phyloP scores from a whole-genome alignment of 1,140 invertebrate genomes.

The Drosophila arizonae region DNA sequence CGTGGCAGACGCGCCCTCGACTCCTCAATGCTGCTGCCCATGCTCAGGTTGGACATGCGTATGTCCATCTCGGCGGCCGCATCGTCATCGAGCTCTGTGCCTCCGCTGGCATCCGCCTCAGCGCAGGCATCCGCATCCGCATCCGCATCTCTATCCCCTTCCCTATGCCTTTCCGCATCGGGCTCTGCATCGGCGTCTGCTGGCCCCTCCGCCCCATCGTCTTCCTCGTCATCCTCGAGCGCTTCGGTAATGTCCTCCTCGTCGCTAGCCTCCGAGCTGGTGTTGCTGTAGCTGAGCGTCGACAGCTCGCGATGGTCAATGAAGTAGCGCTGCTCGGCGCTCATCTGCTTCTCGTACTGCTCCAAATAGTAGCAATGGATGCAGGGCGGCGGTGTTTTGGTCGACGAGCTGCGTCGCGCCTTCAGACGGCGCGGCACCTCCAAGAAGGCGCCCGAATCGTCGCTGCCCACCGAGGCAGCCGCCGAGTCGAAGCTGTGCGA shows the following conservation, averaged over 20 bases:
- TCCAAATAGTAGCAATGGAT: conserved; percentile 87
- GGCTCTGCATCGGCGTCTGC: conserved; percentile 20
- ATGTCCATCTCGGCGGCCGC: conserved; percentile 75
- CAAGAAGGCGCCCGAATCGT: conserved; percentile 86
- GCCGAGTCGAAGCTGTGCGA: conserved; percentile 91
- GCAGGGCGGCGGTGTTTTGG: conserved; percentile 86
- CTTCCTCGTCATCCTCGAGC: conserved; percentile 82
- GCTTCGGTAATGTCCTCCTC: conserved; percentile 65
- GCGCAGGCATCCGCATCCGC: conserved; percentile 40
- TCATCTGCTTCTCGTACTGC: conserved; percentile 85
- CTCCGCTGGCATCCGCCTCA: conserved; percentile 31
- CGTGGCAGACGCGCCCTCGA: conserved; percentile 61
- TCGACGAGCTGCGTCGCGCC: conserved; percentile 84
- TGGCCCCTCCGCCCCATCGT: conserved; percentile 51
- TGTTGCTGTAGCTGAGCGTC: conserved; percentile 80
- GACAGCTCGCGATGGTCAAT: conserved; percentile 82
- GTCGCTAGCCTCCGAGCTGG: conserved; percentile 84
- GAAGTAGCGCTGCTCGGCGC: conserved; percentile 78
- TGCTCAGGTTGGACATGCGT: conserved; percentile 60
- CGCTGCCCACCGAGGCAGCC: conserved; percentile 85
- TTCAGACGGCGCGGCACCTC: conserved; percentile 87
- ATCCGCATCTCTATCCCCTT: conserved; percentile 62
- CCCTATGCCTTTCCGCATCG: not conserved
- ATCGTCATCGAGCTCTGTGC: conserved; percentile 56
- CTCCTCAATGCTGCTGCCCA: conserved; percentile 70